Conservation (phyloP, 2,888 invertebrate species). For the Microplitis deprimator region DNA sequence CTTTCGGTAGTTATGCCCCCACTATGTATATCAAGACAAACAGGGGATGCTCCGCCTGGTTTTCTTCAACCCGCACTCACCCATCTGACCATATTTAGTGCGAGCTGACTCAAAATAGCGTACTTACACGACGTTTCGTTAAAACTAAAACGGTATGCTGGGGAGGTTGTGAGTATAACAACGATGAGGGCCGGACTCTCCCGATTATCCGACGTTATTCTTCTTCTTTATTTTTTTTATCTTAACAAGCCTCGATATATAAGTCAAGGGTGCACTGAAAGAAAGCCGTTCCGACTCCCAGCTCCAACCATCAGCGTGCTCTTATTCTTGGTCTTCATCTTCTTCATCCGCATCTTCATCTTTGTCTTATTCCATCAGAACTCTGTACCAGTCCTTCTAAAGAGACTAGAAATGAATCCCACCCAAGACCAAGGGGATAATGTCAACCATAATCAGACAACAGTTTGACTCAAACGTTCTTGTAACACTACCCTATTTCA, state of each 20-base stretch:
- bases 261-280: conserved; percentile 57
- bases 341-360: not conserved
- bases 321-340: not conserved
- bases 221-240: conserved; percentile 15
- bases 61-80: conserved; percentile 62
- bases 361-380: not conserved
- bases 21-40: conserved; percentile 55
- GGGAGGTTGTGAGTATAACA: conserved; percentile 41
- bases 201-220: conserved; percentile 34
- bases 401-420: not conserved
- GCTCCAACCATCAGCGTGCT: not conserved
- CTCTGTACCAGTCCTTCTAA: not conserved
- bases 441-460: not conserved
- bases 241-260: conserved; percentile 50
- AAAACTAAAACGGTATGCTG: conserved; percentile 67
- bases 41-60: conserved; percentile 62
- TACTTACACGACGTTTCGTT: conserved; percentile 57
- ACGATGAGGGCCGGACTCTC: conserved; percentile 27
- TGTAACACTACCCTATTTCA: conserved; percentile 11
- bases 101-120: conserved; percentile 70
- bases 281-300: conserved; percentile 33
- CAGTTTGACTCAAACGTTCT: not conserved
- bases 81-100: conserved; percentile 71
- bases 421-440: not conserved
- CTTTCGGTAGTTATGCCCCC: conserved; percentile 64